A percentile compares a stretch with the other conserved stretches of the same genome.
Evolutionary conservation across 2,888 invertebrate species (phyloP).

Genomic region (Perizoma flavofasciatum): DNA sequence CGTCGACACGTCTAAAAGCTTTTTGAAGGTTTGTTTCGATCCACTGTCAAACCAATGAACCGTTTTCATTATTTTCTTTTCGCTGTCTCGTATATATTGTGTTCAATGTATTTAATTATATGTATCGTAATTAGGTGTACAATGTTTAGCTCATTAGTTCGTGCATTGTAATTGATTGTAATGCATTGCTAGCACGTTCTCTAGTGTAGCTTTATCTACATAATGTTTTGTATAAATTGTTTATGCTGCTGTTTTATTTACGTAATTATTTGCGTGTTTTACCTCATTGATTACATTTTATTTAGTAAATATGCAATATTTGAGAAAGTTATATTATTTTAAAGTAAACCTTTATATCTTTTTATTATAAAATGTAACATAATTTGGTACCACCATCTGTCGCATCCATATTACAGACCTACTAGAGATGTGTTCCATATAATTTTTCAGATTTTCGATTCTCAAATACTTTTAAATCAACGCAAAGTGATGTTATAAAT

Average conservation of each 20-base stretch:
- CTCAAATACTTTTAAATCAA: too few relatives aligned
- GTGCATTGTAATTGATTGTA: conserved; percentile 31
- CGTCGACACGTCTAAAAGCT: too few relatives aligned
- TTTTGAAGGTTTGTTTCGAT: not conserved
- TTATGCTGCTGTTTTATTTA: conserved; percentile 3
- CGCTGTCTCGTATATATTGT: not conserved
- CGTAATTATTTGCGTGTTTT: too few relatives aligned
- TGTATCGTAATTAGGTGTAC: conserved; percentile 16
- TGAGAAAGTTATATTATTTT: too few relatives aligned
- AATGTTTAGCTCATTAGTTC: conserved; percentile 29
- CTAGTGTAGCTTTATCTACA: conserved; percentile 11
- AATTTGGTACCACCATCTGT: too few relatives aligned
- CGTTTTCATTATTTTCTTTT: not conserved
- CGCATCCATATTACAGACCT: too few relatives aligned
- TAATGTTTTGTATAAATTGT: not conserved
- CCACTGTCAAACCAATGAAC: not conserved
- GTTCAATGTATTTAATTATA: conserved; percentile 8
- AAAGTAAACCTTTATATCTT: too few relatives aligned
- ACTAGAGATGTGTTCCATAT: too few relatives aligned
- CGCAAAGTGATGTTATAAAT: too few relatives aligned
- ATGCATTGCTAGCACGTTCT: conserved; percentile 30
- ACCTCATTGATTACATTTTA: not conserved
- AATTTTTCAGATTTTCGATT: too few relatives aligned
- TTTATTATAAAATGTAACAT: too few relatives aligned
- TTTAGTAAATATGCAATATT: too few relatives aligned